Percentiles rank a stretch among this genome's conserved stretches.
phyloP scores from a whole-genome alignment of 2,113 vertebrate genomes.

The Caretta caretta region DNA sequence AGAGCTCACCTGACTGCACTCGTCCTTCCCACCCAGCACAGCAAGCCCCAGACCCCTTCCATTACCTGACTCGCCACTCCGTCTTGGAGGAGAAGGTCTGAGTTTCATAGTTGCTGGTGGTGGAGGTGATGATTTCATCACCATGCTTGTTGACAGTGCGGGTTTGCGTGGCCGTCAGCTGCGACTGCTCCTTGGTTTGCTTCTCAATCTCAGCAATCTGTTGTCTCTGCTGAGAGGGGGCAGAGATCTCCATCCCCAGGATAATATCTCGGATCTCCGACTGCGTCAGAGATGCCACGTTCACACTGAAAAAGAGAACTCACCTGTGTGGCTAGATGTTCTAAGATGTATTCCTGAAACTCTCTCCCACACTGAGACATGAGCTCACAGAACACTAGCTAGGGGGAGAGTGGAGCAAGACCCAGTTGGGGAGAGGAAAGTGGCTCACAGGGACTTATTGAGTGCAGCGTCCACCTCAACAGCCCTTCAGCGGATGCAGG shows the following conservation, averaged over 20 bases:
- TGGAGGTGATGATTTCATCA: conserved; percentile 99
- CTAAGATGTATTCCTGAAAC: background rate
- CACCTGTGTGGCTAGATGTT: background rate
- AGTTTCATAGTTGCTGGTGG: conserved; percentile 99
- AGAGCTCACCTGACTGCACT: background rate
- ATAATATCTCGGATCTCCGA: conserved; percentile 99
- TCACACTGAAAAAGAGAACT: conserved; percentile 85
- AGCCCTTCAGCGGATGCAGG: background rate
- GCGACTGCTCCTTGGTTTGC: conserved; percentile 98
- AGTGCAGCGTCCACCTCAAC: background rate
- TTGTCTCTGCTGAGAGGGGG: conserved; percentile 98
- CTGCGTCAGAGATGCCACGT: conserved; percentile 97
- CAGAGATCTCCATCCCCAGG: conserved; percentile 99
- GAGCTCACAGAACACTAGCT: background rate
- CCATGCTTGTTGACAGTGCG: conserved; percentile 99
- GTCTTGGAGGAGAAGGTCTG: conserved; percentile 99
- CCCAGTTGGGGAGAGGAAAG: background rate
- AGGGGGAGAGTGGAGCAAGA: background rate
- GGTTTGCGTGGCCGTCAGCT: conserved; percentile 97
- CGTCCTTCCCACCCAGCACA: background rate
- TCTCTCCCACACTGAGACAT: background rate
- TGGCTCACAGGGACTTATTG: background rate
- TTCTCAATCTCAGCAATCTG: conserved; percentile 99
- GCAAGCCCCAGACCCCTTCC: background rate
- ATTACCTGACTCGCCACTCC: conserved; percentile 97